Base-by-base conservation (phyloP, 2,113 vertebrate species). In the Baryphthengus martii region DNA sequence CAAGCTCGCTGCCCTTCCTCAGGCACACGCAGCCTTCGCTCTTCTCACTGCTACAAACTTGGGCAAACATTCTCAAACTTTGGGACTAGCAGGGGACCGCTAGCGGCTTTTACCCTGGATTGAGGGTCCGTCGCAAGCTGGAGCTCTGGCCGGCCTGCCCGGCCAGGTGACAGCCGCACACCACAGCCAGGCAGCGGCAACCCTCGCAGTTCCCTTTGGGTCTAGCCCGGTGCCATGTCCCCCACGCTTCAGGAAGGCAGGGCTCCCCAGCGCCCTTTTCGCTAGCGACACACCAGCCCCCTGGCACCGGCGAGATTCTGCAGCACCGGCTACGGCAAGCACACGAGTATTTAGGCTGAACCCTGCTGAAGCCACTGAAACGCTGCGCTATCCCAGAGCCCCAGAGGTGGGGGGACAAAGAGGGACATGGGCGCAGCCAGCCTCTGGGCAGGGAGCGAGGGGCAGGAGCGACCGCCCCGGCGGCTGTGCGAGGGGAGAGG, bases 41-140 rank as follows among this genome's bases (percentile, higher is more conserved):
- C 23, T 10, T n/a, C 73, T 7, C 25, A 2, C 58, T 6, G 17
- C 13, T 2, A 56, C 40, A 31, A 10, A 21, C 7, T 3, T 1
- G 53, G 65, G 37, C 39, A 5, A 44, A n/a, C 35, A 7, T 31
- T 61, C 44, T 21, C 50, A 28, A 2, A 5, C 12, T 31, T 1
- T 5, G 17, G 29, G 45, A 24, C 9, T 2, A n/a, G 40, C 3
- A 0, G 40, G 37, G 42, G 3, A 4, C 31, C 15, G 10, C 26
- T 23, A 5, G 31, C 0, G 19, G 26, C 25, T 70, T 40, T 37
- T 28, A 37, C 13, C 31, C 10, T 0, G 0, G 35, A 6, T 0
- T 2, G 31, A 37, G 39, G 28, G 16, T 14, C 14, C 28, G 42
- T 4, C 5, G 1, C 7, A 8, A n/a, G 24, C 49, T 2, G 28